Evolutionary conservation across 92 coral and sea anemone species (phyloP), one percentile per base, ranked within the genome.

Genomic region (Palythoa heliodiscus): DNA sequence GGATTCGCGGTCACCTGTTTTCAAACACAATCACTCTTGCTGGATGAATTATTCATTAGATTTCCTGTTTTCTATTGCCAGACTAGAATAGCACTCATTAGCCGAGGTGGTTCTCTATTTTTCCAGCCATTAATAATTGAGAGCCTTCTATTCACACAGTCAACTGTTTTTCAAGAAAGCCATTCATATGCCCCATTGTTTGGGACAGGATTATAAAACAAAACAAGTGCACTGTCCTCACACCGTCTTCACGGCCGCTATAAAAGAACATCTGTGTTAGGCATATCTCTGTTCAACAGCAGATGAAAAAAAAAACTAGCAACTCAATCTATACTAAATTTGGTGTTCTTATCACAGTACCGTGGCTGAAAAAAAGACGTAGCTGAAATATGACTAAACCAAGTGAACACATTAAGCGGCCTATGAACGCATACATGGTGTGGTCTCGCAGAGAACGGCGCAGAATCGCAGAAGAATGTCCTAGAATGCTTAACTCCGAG

Each of bases 361-460:
- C 76, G 80, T 77, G 58, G 48, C 74, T 52, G 54, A 76, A 64
- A 47, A 47, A 70, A 15, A 20, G 35, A 20, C 50, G 43, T 60
- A 17, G 29, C 74, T 83, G 55, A 19, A 73, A 71, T 25, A 97
- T 97, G 99, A 93, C 99, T 29, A 93, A 95, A 61, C 96, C 98
- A 70, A 81, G 77, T 74, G 98, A 97, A 68, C 99, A 97, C 88
- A 97, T 97, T 63, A 97, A 97, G 83, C 93, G 99, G 69, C 99
- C 99, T 16, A 97, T 97, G 99, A 97, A 97, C 89, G 99, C 99
- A 2, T 97, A 97, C 75, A 97, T 97, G 99, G 99, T 97, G n/a
- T 97, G 99, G 99, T 97, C 99, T 53, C 91, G 99, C 60, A 97
- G 95, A 38, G 99, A 97, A 76, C 87, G 99, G 60, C 88, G 99